Evolutionary conservation across 2,797 vertebrate genomes (phyloP), one percentile per base, ranked within the genome.

Genomic region (Adelosebastes latens): DNA sequence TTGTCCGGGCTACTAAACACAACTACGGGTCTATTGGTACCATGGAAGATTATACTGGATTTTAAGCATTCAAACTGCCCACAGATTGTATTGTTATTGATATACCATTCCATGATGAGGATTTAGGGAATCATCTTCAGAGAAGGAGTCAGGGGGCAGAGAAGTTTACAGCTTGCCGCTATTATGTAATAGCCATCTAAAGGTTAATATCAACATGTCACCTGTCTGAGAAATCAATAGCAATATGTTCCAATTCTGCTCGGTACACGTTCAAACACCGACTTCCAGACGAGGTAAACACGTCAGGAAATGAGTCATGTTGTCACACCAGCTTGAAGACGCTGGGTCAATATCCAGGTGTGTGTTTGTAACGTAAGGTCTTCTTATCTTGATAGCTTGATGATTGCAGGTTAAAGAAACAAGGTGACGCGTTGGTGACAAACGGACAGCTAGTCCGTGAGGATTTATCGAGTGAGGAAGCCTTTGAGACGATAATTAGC

Each of bases 401-500:
- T 87, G 86, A 90, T 86, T 42, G 52, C 74, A 71, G 55, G 72
- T 83, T 81, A 80, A 83, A 63, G 78, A 76, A 84, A 87, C 60
- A 62, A 63, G 46, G 60, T 84, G 85, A 87, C 61, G 71, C 52
- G 62, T 4, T 66, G 73, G 18, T 80, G 79, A 85, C 79, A 77
- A 71, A 76, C 62, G 71, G 68, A 27, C 69, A 46, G 75, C 34
- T 46, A 53, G 79, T 77, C 79, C 79, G 65, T 72, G 31, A 79
- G 64, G 73, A 88, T 84, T 83, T 81, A 77, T 86, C 7, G 27
- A 80, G 72, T 68, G 82, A 76, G 75, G 84, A 83, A 75, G 83
- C 81, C 65, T 63, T 53, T 32, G 67, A 85, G 82, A 79, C 29
- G 4, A 82, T 89, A 92, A 94, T 94, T 91, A 94, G 85, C 80